A percentile compares a stretch with the other conserved stretches of the same genome.
phyloP scores from a whole-genome alignment of 2,797 vertebrate species.

The Premnoplex brunnescens region DNA sequence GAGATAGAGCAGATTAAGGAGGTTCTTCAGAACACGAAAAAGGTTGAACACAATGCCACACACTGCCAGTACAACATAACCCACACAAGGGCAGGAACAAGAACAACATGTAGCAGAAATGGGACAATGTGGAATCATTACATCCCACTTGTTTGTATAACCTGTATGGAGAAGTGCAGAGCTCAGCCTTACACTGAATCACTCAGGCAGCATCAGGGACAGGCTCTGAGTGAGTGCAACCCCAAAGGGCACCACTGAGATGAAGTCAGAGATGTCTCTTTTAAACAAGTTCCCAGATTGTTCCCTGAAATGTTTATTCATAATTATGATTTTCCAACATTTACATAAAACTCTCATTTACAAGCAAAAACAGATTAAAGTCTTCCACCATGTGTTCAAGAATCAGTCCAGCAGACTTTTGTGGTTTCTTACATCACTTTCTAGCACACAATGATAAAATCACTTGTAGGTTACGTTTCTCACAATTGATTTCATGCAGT shows the following conservation, averaged over 20 bases:
- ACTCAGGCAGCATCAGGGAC: background rate
- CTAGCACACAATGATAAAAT: background rate
- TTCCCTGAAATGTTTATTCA: background rate
- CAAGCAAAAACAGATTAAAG: background rate
- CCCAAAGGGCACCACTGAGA: background rate
- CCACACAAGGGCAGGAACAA: background rate
- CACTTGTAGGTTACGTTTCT: background rate
- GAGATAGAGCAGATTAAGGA: background rate
- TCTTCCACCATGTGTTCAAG: background rate
- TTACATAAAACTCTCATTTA: background rate
- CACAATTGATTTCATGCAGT: background rate
- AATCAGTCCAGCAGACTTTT: background rate
- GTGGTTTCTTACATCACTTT: background rate
- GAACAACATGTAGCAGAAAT: background rate
- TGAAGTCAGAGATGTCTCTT: background rate
- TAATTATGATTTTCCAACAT: background rate
- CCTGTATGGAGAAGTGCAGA: background rate
- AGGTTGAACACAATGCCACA: background rate
- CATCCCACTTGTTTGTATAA: background rate
- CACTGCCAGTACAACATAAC: background rate
- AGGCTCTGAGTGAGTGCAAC: background rate
- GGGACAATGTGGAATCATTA: background rate
- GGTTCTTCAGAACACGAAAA: background rate
- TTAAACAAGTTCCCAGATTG: background rate
- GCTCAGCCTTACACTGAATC: background rate